A percentile compares a stretch with the other conserved stretches of the same genome.
Evolutionary conservation across 2,113 vertebrate species (phyloP).

Genomic region (Macaca mulatta): DNA sequence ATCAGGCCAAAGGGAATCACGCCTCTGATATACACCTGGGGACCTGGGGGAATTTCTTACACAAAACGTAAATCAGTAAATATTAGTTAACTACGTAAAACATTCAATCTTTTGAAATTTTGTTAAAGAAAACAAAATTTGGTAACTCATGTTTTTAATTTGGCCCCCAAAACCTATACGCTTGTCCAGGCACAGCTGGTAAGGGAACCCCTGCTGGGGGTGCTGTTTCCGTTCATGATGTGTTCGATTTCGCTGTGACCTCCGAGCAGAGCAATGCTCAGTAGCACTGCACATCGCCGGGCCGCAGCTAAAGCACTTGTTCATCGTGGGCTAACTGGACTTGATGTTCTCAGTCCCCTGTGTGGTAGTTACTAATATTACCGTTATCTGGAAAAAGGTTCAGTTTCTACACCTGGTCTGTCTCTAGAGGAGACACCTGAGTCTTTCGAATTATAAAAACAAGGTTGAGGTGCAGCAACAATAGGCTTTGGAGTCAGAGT

Average conservation of each 20-base stretch:
- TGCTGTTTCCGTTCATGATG: fast-evolving
- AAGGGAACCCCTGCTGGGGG: fast-evolving
- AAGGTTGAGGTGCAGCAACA: fast-evolving
- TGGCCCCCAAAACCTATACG: background rate
- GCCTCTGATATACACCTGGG: fast-evolving
- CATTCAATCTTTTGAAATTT: background rate
- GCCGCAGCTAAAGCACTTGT: fast-evolving
- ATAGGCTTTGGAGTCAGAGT: background rate
- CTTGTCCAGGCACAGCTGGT: fast-evolving
- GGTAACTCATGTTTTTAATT: too few species aligned
- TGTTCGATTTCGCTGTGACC: fast-evolving
- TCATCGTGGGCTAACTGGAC: too few species aligned
- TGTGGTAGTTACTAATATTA: background rate
- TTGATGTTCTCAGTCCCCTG: background rate
- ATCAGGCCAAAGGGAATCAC: fast-evolving
- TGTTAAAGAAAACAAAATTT: background rate
- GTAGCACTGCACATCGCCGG: fast-evolving
- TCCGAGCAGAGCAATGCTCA: fast-evolving
- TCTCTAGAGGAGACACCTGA: too few species aligned
- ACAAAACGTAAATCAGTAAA: background rate
- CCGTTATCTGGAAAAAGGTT: background rate
- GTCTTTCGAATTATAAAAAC: fast-evolving
- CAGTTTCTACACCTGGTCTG: fast-evolving
- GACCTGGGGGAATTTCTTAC: background rate
- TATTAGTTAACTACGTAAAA: background rate